Conservation (phyloP, 2,113 vertebrate genomes). For the Bos taurus region ARS-UCD2.0 NC_037334.1:63282001-63282500, state of each 20-base stretch:
- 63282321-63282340: background rate
- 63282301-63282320: background rate
- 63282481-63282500: background rate
- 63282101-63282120: background rate
- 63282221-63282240: too few relatives aligned
- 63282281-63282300: background rate
- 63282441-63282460: background rate
- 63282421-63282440: background rate
- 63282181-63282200: background rate
- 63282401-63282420: background rate
- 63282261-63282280: background rate
- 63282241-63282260: background rate
- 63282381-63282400: background rate
- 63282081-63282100: background rate
- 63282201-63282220: background rate
- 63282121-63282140: background rate
- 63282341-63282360: background rate
- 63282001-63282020: background rate
- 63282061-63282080: background rate
- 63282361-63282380: background rate
- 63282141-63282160: background rate
- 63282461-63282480: background rate
- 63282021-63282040: background rate
- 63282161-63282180: background rate
- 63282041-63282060: background rate